Evolutionary conservation across 2,888 invertebrate genomes (phyloP).

Genomic region (Brachycybe producta): DNA sequence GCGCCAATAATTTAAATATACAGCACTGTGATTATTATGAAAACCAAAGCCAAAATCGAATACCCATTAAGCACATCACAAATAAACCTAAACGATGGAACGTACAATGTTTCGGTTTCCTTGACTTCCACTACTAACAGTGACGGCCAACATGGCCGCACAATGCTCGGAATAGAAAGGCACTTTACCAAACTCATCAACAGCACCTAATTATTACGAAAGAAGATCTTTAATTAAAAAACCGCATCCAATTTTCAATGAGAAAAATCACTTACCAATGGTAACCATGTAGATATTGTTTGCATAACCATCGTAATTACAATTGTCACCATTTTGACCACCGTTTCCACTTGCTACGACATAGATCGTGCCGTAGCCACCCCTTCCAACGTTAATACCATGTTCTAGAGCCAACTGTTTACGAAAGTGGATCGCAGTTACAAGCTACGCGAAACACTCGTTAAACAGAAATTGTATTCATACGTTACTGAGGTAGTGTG

Average conservation of each 20-base stretch:
- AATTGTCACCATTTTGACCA: conserved; percentile 33
- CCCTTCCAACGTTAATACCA: conserved; percentile 30
- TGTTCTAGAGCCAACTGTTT: conserved; percentile 30
- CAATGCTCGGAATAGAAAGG: conserved; percentile 37
- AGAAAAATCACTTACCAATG: conserved; percentile 25
- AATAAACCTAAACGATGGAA: conserved; percentile 27
- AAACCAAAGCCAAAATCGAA: not conserved
- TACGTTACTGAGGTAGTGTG: conserved; percentile 30
- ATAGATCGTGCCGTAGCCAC: conserved; percentile 33
- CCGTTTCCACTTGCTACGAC: conserved; percentile 38
- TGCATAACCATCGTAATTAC: conserved; percentile 38
- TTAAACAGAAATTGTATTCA: conserved; percentile 5
- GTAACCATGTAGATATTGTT: conserved; percentile 34
- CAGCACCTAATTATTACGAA: conserved; percentile 28
- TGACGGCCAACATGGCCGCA: conserved; percentile 36
- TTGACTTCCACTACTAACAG: conserved; percentile 33
- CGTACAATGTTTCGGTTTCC: conserved; percentile 30
- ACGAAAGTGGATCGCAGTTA: not conserved
- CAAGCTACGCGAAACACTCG: not conserved
- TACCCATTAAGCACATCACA: not conserved
- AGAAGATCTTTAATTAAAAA: not conserved
- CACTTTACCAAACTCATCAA: conserved; percentile 34
- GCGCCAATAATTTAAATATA: not conserved
- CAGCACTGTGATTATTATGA: not conserved
- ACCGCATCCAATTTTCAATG: not conserved